These are phyloP conservation scores for Ovis canadensis DNA, from an alignment of 2,113 vertebrate species.

Conservation along the genomic window DNA sequence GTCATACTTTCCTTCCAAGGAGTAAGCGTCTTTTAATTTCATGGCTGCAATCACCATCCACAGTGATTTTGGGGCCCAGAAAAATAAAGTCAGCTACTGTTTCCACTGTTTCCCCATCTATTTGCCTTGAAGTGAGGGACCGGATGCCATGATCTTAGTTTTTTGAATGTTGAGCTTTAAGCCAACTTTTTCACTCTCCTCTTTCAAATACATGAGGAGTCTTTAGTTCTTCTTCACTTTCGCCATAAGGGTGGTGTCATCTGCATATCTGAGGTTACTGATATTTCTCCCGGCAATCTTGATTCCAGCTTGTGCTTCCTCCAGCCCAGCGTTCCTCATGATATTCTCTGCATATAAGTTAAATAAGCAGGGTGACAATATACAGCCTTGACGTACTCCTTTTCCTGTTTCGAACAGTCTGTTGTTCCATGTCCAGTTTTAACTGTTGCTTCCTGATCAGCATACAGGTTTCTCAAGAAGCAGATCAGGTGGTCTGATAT, in stretches of 20 bases:
- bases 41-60: not conserved
- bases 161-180: not conserved
- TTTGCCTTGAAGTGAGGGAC: not conserved
- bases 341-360: not conserved
- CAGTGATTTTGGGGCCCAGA: not conserved
- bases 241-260: not conserved
- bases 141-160: not conserved
- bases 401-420: not conserved
- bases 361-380: not conserved
- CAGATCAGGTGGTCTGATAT: not conserved
- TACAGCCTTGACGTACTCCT: not conserved
- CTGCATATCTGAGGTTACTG: not conserved
- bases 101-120: not conserved
- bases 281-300: not conserved
- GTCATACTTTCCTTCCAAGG: not conserved
- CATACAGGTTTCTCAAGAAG: not conserved
- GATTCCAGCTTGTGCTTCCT: not conserved
- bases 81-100: not conserved
- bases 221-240: not conserved
- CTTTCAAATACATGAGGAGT: not conserved
- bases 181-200: not conserved
- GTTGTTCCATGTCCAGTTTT: not conserved
- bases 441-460: not conserved
- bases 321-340: not conserved
- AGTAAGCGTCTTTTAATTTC: not conserved